Evolutionary conservation across 2,888 invertebrate species (phyloP), one percentile per base, ranked within the genome.

Genomic region (Hyposoter didymator): DNA sequence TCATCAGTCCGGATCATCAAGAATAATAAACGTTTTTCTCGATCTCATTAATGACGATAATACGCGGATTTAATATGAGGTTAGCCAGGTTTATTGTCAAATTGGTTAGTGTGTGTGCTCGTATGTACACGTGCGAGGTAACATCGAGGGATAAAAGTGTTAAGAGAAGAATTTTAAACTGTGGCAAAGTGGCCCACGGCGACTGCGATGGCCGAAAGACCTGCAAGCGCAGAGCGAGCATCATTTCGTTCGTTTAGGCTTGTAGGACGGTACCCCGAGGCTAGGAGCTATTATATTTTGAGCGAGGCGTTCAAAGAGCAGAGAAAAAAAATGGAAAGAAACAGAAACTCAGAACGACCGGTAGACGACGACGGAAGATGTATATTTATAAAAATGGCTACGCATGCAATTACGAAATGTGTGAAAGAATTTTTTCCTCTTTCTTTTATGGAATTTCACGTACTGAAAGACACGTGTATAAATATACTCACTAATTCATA

Each of bases 11-110:
- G 43, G 75, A 22, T 78, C 70, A 82, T 85, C 79, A 64, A 69
- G 69, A 78, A 74, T 72, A 85, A 85, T 85, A 82, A 79, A 72
- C 75, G 70, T 85, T 69, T 78, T 69, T 55, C 64, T 62, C 49
- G 69, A 69, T 19, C 83, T 86, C 85, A 81, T 86, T 81, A 86
- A 78, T 83, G 83, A 70, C 80, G 73, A 78, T 81, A 74, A 83
- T 83, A 78, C 55, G 32, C 49, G 39, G 74, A 39, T 74, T 81
- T 86, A 83, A 86, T 86, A 47, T 62, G 74, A 67, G 85, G 85
- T 80, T 83, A 43, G 80, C 66, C 19, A 39, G 73, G 17, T 73
- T 78, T 82, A 82, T 83, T 81, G 52, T 80, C 45, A 47, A 64
- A 83, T 64, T 49, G 43, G 22, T 35, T 76, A 43, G 72, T 43